Base-by-base conservation (phyloP, 37 sponge, comb jelly and placozoan genomes). In the Tethya wilhelma region DNA sequence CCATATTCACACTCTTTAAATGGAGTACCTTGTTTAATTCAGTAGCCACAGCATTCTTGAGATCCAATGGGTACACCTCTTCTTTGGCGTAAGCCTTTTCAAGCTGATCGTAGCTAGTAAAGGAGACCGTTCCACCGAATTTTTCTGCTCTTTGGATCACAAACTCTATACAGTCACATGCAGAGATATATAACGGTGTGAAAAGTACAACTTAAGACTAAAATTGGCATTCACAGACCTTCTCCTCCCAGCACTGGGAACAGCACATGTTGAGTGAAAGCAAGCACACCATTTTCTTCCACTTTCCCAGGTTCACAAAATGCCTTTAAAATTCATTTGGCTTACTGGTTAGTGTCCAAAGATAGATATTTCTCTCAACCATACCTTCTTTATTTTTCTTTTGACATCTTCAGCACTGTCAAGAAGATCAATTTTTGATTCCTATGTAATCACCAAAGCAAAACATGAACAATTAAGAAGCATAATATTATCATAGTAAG, bases 271-370 rank as follows among this genome's bases (percentile, higher is more conserved):
- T 85, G 80, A 22, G 84, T 75, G 41, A 94, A 94, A 23, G 93
- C 84, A 14, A 94, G 82, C 4, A 94, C 74, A 20, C 96, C 99
- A 74, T 98, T 98, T 32, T 83, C 92, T 23, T 81, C 74, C 39
- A 93, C 87, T 19, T 91, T 89, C 1, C 96, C 99, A 25, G 93
- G 92, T 67, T 98, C 96, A 83, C 96, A 95, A 86, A 93, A 98
- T 20, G 94, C 92, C 86, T 94, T 57, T 11, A n/a, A n/a, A n/a
- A n/a, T n/a, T n/a, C n/a, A n/a, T 14, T 49, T 19, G 9, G 53
- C 14, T 19, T 19, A 49, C 53, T 19, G 53, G 9, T 19, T 49
- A 49, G 7, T 60, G 22, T 26, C 22, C 22, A n/a, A 25, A 60
- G 22, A 25, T 60, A 25, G 63, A n/a, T 60, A 26, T n/a, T 60